These are phyloP conservation scores for Zaprionus obscuricornis DNA, from an alignment of 2,888 invertebrate species.

Conservation along the genomic window DNA sequence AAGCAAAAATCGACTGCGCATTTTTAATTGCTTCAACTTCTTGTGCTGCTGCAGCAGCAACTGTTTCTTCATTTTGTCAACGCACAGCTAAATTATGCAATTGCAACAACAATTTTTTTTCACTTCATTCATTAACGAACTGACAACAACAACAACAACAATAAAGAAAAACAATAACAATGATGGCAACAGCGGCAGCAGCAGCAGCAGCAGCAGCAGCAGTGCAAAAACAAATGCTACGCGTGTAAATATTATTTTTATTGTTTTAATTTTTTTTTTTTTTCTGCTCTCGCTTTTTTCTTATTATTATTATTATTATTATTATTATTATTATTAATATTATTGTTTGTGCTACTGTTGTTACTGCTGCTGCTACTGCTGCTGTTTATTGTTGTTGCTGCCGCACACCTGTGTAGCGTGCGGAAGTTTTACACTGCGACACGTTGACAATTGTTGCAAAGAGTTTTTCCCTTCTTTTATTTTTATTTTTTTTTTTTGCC, in stretches of 20 bases:
- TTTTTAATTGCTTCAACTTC: not conserved
- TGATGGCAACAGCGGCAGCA: conserved; percentile 1
- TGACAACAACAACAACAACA: conserved; percentile 20
- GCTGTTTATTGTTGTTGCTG: conserved; percentile 19
- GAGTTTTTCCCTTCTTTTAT: conserved; percentile 2
- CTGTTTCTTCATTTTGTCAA: conserved; percentile 3
- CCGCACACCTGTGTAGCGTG: conserved; percentile 49
- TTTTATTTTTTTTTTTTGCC: not conserved
- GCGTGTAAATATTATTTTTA: conserved; percentile 57
- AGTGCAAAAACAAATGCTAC: too few species aligned
- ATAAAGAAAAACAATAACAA: conserved; percentile 14
- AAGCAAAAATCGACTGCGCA: too few species aligned
- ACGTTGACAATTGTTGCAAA: conserved; percentile 54
- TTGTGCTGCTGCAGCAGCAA: conserved; percentile 20
- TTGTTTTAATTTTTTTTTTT: conserved; percentile 42
- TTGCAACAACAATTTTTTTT: conserved; percentile 50
- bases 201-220: conserved; percentile 8
- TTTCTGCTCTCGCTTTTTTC: conserved; percentile 4
- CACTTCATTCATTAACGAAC: conserved; percentile 51
- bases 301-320: conserved; percentile 19
- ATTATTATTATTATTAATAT: conserved; percentile 19
- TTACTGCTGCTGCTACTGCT: not conserved
- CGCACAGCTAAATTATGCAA: conserved; percentile 35
- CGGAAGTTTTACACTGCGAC: conserved; percentile 48
- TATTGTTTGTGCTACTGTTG: conserved; percentile 1